Evolutionary conservation across 2,797 vertebrate genomes (phyloP), one percentile per base, ranked within the genome.

Genomic region (Arrhamphus sclerolepis): DNA sequence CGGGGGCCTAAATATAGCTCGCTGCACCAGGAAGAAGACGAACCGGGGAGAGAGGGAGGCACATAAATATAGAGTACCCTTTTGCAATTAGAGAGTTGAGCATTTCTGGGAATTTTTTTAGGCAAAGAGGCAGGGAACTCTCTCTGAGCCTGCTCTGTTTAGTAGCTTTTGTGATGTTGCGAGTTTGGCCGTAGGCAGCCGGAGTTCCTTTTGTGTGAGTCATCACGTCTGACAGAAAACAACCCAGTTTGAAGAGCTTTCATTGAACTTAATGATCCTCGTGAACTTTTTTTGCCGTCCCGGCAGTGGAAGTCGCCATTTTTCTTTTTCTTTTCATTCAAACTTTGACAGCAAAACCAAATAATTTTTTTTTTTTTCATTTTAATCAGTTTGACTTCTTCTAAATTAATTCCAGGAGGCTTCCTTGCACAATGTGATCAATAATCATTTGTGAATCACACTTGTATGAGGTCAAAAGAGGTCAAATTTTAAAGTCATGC

Each of bases 1-100:
- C 34, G 31, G 68, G 49, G 72, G 60, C 42, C 89, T 93, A 93
- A 92, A 92, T 92, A 90, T 92, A 94, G 89, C 77, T 64, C 82
- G 50, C 78, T 81, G 86, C 83, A 80, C 81, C 83, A 89, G 83
- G 80, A 87, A 81, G 84, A 88, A 85, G 80, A 80, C 73, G 47
- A 78, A 72, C 66, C 56, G 46, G 62, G 55, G 52, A 46, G 68
- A 19, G 72, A 60, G 70, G 70, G 87, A 65, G 78, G 72, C 77
- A 42, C 46, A 24, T 83, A 88, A 88, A 88, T 86, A 84, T 80
- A 84, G 82, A 80, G 84, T 62, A 79, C 70, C 78, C 71, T 64
- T 29, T 5, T 80, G 73, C 91, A 91, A 91, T 92, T 92, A 90
- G 73, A 89, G 86, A 86, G 79, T 77, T 16, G 16, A 80, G 83